These are phyloP conservation scores for Embiotoca jacksoni DNA, from an alignment of 2,113 vertebrate genomes.

Conservation along the genomic window DNA sequence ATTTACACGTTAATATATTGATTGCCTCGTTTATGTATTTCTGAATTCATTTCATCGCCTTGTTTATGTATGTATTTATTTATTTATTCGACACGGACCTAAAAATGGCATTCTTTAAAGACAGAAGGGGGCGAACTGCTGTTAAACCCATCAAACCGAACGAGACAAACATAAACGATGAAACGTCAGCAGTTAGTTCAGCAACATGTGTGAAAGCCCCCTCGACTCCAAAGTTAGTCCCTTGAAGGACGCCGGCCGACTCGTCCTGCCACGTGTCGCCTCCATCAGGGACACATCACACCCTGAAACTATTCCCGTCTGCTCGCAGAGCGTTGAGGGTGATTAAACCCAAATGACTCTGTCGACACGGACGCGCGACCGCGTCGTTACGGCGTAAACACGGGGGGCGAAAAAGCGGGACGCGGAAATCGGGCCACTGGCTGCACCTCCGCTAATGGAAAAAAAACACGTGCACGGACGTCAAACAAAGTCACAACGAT, in stretches of 20 bases:
- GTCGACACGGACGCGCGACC: background rate
- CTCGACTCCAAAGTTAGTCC: background rate
- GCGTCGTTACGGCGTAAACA: slow-evolving; percentile 28
- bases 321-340: background rate
- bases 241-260: background rate
- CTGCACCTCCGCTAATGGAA: slow-evolving; percentile 12
- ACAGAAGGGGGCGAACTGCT: no score
- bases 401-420: slow-evolving; percentile 27
- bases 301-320: slow-evolving; percentile 40
- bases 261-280: slow-evolving; percentile 12
- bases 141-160: no score
- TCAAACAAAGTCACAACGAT: background rate
- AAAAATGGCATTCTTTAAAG: no score
- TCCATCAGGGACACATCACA: slow-evolving; percentile 7
- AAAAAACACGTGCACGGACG: background rate
- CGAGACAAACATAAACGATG: no score
- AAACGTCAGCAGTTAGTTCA: no score
- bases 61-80: no score
- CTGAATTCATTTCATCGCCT: no score
- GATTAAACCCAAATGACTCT: slow-evolving; percentile 9
- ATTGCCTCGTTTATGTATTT: no score
- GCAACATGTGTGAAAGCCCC: background rate
- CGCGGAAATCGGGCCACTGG: slow-evolving; percentile 9
- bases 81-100: no score
- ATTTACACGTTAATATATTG: no score